A percentile compares a stretch with the other conserved stretches of the same genome.
Conservation (phyloP, 2,888 invertebrate species). For the Xestia ashworthii region DNA sequence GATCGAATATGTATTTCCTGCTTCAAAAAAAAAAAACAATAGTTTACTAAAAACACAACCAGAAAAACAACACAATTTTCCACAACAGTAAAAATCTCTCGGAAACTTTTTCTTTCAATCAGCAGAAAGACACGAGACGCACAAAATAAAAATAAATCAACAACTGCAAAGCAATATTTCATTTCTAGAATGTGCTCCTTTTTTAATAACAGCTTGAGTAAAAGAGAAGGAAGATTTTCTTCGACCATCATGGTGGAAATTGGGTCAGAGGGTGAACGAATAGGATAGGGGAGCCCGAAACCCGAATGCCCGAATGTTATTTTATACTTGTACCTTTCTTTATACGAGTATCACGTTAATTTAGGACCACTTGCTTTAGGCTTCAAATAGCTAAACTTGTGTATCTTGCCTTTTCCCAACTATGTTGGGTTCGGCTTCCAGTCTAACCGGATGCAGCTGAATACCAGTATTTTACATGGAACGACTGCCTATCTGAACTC, state of each 20-base stretch:
- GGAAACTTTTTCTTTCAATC: neutral
- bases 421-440: too few species aligned
- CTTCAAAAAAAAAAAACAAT: neutral
- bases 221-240: slow-evolving; percentile 47
- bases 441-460: too few species aligned
- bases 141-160: slow-evolving; percentile 33
- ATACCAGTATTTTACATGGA: too few species aligned
- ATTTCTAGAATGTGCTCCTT: slow-evolving; percentile 8
- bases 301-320: neutral
- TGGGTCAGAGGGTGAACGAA: slow-evolving; percentile 65
- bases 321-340: neutral
- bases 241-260: slow-evolving; percentile 58
- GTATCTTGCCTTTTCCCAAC: too few species aligned
- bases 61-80: neutral
- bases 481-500: too few species aligned
- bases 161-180: slow-evolving; percentile 26
- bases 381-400: neutral
- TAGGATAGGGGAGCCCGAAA: slow-evolving; percentile 35
- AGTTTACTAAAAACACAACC: neutral
- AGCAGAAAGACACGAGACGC: neutral
- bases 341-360: neutral
- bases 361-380: neutral
- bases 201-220: neutral
- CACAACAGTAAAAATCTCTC: slow-evolving; percentile 7
- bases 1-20: neutral